These are phyloP conservation scores for Anolis apletophallus DNA, from an alignment of 2,797 vertebrate genomes.

Conservation along the genomic window DNA sequence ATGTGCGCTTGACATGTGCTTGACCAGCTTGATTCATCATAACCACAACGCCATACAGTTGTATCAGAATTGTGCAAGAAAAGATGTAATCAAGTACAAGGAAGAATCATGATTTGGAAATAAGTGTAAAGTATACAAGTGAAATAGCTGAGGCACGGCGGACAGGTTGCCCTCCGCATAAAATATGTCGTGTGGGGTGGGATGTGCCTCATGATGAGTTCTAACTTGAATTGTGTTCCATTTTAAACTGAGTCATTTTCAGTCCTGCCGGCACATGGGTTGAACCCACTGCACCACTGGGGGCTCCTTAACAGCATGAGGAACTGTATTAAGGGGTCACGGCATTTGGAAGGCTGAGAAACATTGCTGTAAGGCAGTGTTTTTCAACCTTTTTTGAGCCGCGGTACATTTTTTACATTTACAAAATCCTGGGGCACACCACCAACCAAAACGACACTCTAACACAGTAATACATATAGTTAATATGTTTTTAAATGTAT, in stretches of 20 bases:
- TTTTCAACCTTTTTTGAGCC: too few relatives aligned
- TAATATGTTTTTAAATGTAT: too few relatives aligned
- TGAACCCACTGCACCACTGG: too few relatives aligned
- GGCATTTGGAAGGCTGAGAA: too few relatives aligned
- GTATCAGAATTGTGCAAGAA: conserved; percentile 44
- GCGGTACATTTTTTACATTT: too few relatives aligned
- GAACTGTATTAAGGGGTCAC: too few relatives aligned
- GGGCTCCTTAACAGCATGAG: too few relatives aligned
- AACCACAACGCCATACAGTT: conserved; percentile 44
- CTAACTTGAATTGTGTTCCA: background rate
- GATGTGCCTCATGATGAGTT: background rate
- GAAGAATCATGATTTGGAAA: conserved; percentile 42
- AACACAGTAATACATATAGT: too few relatives aligned
- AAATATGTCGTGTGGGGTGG: background rate
- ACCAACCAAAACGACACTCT: too few relatives aligned
- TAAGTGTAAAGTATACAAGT: conserved; percentile 11
- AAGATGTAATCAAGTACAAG: conserved; percentile 49
- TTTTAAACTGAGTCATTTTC: background rate
- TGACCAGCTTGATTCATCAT: conserved; percentile 27
- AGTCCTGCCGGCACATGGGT: too few relatives aligned
- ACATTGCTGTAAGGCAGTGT: too few relatives aligned
- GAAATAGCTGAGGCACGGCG: conserved; percentile 47
- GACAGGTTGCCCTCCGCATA: background rate
- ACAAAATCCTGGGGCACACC: too few relatives aligned
- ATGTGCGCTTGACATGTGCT: conserved; percentile 32